Conservation (phyloP, 2,888 invertebrate species). For the Digitonthophagus gazella region DNA sequence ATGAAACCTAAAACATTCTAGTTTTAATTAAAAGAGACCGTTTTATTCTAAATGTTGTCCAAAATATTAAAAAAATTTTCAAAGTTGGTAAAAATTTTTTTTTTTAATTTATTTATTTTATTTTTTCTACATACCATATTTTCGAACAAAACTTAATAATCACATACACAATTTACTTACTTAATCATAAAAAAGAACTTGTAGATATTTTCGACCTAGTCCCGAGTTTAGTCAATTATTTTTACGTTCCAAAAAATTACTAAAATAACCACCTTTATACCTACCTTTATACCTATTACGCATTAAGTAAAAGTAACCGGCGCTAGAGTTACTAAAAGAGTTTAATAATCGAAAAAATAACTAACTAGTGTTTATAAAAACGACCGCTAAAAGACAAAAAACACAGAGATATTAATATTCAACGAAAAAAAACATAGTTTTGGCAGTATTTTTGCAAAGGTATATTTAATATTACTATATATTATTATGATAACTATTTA, state of each 20-base stretch:
- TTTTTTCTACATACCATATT: neutral
- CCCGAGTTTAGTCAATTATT: slow-evolving; percentile 50
- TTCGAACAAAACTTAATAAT: slow-evolving; percentile 2
- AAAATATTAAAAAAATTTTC: too few species aligned
- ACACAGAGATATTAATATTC: slow-evolving; percentile 35
- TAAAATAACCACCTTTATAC: slow-evolving; percentile 8
- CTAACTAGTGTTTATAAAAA: slow-evolving; percentile 34
- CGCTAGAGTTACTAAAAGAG: slow-evolving; percentile 5
- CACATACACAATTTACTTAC: too few species aligned
- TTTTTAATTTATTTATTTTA: neutral
- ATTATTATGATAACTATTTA: slow-evolving; percentile 3
- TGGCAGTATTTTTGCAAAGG: slow-evolving; percentile 53
- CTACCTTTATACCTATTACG: slow-evolving; percentile 25
- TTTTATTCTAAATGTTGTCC: too few species aligned
- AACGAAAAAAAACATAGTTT: slow-evolving; percentile 49
- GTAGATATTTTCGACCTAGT: slow-evolving; percentile 41
- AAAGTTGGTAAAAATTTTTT: too few species aligned
- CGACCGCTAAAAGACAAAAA: slow-evolving; percentile 31
- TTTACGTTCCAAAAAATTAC: slow-evolving; percentile 27
- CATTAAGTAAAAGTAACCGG: slow-evolving; percentile 24
- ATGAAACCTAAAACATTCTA: too few species aligned
- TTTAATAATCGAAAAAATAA: slow-evolving; percentile 4
- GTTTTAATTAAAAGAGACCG: too few species aligned
- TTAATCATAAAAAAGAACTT: slow-evolving; percentile 22
- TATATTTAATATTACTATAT: slow-evolving; percentile 38